A percentile compares a stretch with the other conserved stretches of the same genome.
Evolutionary conservation across 2,113 vertebrate genomes (phyloP).

Genomic region (Acrocephalus arundinaceus): DNA sequence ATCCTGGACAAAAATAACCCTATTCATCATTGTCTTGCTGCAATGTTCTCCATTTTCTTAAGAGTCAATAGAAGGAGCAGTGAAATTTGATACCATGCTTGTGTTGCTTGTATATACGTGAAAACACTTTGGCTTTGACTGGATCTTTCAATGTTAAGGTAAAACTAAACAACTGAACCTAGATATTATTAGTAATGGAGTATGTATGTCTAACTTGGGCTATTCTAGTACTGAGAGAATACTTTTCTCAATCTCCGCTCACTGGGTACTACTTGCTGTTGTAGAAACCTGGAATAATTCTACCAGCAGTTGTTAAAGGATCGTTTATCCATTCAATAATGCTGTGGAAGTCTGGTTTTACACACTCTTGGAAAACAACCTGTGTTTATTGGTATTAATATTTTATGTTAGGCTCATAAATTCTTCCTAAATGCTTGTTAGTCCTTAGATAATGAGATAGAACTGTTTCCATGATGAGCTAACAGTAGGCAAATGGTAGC

Average conservation of each 20-base stretch:
- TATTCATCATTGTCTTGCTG: background rate
- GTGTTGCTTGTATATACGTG: background rate
- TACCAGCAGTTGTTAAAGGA: background rate
- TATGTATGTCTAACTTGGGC: background rate
- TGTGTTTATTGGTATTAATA: background rate
- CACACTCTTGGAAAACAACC: background rate
- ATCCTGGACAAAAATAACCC: background rate
- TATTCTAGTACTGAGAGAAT: background rate
- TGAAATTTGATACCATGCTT: background rate
- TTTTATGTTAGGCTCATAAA: background rate
- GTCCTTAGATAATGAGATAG: background rate
- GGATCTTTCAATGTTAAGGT: background rate
- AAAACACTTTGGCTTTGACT: background rate
- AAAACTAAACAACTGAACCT: background rate
- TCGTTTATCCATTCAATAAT: background rate
- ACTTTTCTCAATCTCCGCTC: background rate
- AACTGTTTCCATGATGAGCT: background rate
- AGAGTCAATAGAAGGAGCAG: background rate
- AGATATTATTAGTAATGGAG: background rate
- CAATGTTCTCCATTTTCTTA: background rate
- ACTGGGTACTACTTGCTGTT: background rate
- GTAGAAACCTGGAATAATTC: background rate
- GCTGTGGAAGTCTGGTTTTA: background rate
- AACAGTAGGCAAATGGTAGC: background rate
- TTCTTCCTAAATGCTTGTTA: background rate